A percentile compares a stretch with the other conserved stretches of the same genome.
phyloP scores from a whole-genome alignment of 2,797 vertebrate genomes.

The Selene dorsalis region DNA sequence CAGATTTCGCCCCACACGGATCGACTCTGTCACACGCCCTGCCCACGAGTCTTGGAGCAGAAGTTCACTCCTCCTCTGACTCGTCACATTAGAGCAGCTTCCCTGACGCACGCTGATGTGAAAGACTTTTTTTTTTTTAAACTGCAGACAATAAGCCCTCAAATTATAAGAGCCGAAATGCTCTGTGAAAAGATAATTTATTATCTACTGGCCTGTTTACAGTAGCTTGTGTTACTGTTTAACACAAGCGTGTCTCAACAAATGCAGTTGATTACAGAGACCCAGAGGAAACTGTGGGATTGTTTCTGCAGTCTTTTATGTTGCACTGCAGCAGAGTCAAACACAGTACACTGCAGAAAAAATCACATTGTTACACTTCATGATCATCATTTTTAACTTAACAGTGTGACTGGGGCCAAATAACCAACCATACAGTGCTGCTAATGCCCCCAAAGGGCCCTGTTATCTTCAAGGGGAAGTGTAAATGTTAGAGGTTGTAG shows the following conservation, averaged over 20 bases:
- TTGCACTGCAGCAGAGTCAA: too few species aligned
- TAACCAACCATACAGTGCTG: too few species aligned
- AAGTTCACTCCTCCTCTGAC: conserved; percentile 48
- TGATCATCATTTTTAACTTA: too few species aligned
- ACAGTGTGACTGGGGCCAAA: too few species aligned
- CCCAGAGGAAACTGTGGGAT: neutral
- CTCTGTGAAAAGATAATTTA: neutral
- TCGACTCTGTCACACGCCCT: conserved; percentile 28
- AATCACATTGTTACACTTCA: too few species aligned
- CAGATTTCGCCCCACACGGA: neutral
- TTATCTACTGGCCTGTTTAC: neutral
- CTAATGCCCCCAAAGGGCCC: too few species aligned
- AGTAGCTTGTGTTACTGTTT: too few species aligned
- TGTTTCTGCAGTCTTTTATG: too few species aligned
- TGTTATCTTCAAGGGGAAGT: too few species aligned
- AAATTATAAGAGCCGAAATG: neutral
- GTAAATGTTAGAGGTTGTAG: too few species aligned
- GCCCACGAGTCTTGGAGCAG: neutral
- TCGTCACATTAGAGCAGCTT: conserved; percentile 30
- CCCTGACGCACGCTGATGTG: too few species aligned
- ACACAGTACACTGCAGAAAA: too few species aligned
- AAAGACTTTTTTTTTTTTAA: neutral
- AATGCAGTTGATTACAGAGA: neutral
- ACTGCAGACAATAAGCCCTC: neutral
- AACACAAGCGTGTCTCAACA: conserved; percentile 9